Evolutionary conservation across 2,888 invertebrate genomes (phyloP).

Genomic region (Drosophila yooni): DNA sequence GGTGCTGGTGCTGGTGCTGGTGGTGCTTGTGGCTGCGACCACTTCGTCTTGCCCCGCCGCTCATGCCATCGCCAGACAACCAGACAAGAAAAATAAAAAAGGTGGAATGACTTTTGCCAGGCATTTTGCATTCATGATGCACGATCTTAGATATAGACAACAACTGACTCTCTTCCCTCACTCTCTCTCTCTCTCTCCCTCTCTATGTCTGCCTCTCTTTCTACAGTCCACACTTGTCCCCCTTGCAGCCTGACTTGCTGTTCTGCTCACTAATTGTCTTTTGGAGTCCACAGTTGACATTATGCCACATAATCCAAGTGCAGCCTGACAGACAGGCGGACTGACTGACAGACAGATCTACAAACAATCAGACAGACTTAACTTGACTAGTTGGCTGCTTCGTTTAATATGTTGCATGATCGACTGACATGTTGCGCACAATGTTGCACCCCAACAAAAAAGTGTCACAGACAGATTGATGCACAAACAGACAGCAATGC

Average conservation of each 20-base stretch:
- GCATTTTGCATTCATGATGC: constrained; percentile 47
- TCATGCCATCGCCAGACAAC: constrained; percentile 6
- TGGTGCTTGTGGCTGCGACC: constrained; percentile 3
- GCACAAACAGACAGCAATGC: constrained; percentile 39
- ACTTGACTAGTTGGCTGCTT: constrained; percentile 47
- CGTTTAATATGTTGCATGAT: constrained; percentile 63
- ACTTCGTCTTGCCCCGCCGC: not conserved
- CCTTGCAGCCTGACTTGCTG: constrained; percentile 9
- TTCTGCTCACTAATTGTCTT: constrained; percentile 57
- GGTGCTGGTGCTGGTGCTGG: constrained; percentile 10
- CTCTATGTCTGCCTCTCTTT: not conserved
- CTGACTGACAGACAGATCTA: constrained; percentile 6
- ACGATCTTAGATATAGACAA: constrained; percentile 57
- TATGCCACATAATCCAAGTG: constrained; percentile 14
- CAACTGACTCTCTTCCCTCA: constrained; percentile 15
- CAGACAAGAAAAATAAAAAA: constrained; percentile 27
- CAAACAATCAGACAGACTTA: not conserved
- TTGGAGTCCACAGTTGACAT: constrained; percentile 41
- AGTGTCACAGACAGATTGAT: constrained; percentile 72
- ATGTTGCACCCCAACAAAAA: constrained; percentile 61
- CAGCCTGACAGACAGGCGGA: constrained; percentile 1
- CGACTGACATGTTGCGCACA: constrained; percentile 46
- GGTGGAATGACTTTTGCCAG: constrained; percentile 64
- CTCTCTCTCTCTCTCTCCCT: not conserved
- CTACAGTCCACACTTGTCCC: not conserved